Evolutionary conservation across 2,113 vertebrate genomes (phyloP), one percentile per base, ranked within the genome.

Genomic region (Eulacestoma nigropectus): DNA sequence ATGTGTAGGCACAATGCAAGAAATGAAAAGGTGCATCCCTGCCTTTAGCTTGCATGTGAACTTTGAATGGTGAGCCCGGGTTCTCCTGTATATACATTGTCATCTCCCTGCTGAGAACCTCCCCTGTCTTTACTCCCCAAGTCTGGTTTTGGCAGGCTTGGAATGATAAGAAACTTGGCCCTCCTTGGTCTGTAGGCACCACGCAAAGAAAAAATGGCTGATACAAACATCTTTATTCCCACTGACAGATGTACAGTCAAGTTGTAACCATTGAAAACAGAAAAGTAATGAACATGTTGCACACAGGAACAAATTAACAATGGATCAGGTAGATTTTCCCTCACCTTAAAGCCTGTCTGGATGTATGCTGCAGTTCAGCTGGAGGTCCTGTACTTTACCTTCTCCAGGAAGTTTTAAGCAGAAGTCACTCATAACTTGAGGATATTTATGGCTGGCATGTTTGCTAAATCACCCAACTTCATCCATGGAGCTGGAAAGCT

Each of bases 321-420:
- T 0, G 1, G 10, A 10, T 33, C 4, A 8, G 7, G 22, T 37
- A 70, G 62, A 35, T 56, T 82, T 13, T 39, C 16, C 12, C 5
- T 22, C 46, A 52, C 16, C 26, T 73, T 37, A 50, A 56, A 56
- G 6, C 30, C 33, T 30, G 10, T 4, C 33, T 68, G 26, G 29
- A 52, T 23, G 10, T 33, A 53, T 11, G 8, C 13, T 64, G 21
- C n/a, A 49, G 25, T 76, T 77, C 56, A 63, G 7, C 6, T 70
- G 42, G 29, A 72, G 18, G 20, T 70, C 15, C 30, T 73, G 26
- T 59, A 29, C 23, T 89, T 63, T 11, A 72, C 16, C 37, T 23
- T 7, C 1, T 1, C n/a, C 47, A 57, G 10, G 27, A 80, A 47
- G 5, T 27, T 60, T 78, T 59, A 55, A 62, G 11, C 4, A 35